Conservation (phyloP, 1,140 invertebrate genomes). For the Trichomalopsis sarcophagae region DNA sequence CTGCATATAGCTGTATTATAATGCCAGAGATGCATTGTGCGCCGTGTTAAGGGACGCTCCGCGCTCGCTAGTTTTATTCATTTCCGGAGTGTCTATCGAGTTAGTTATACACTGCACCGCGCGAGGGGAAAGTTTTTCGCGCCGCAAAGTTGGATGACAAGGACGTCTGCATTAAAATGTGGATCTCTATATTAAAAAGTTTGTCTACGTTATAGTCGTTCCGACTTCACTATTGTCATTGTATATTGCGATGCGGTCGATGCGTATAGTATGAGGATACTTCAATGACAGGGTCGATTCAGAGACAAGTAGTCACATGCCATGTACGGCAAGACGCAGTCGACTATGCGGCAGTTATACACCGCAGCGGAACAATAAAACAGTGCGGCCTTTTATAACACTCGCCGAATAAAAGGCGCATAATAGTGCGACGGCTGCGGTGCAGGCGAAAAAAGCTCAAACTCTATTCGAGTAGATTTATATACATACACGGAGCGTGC, state of each 20-base stretch:
- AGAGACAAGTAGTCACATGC: not conserved
- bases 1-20: no score
- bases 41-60: no score
- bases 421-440: no score
- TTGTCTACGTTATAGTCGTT: not conserved
- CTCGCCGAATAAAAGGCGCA: not conserved
- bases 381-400: not conserved
- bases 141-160: not conserved
- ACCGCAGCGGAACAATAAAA: not conserved
- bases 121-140: not conserved
- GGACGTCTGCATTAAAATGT: not conserved
- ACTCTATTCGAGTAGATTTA: not conserved
- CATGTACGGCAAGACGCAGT: not conserved
- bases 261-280: no score
- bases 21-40: no score
- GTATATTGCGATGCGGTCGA: not conserved
- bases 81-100: not conserved
- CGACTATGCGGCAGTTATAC: no score
- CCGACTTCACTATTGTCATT: not conserved
- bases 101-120: not conserved
- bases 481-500: not conserved
- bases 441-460: no score
- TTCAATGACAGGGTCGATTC: not conserved
- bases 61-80: not conserved
- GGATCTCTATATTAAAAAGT: not conserved